Evolutionary conservation across 2,888 invertebrate species (phyloP), one percentile per base, ranked within the genome.

Genomic region (Cecidostiba fungosa): DNA sequence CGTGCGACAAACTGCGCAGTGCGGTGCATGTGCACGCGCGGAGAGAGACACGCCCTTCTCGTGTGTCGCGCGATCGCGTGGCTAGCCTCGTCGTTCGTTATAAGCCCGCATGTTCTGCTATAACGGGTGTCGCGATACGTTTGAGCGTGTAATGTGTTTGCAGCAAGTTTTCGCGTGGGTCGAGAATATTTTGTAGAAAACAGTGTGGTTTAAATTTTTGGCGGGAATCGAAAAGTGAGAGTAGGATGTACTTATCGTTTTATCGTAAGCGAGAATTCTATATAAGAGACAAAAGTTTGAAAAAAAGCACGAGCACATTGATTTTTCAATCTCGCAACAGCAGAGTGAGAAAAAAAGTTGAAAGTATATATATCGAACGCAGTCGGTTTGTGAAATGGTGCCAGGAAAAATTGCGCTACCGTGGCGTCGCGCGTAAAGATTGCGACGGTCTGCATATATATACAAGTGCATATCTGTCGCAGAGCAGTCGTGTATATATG

Each of bases 1-100:
- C 91, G 91, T 92, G 92, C 91, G 91, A 92, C 91, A 92, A 92
- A 92, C 92, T 92, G 92, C 92, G 92, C 92, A 92, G 92, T 92
- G 91, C 91, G 90, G 89, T 89, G 73, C 32, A 3, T 50, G 69
- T 50, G 26, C 29, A 0, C 43, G 36, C 23, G 26, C 36, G 23
- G 29, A 8, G 32, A 32, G 74, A 89, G 92, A 89, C 92, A 92
- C 92, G 92, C 92, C 92, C 92, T 92, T 91, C 92, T 91, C 90
- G 89, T 89, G 90, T 92, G 91, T 90, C 91, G 90, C 90, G 90
- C 90, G 82, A 90, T 90, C 91, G 90, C 90, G 89, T 90, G 90
- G 90, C 66, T 66, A 90, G 62, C 43, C n/a, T 88, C 88, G 39
- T 88, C 86, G 84, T 77, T n/a, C n/a, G n/a, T n/a, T n/a, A n/a